These are phyloP conservation scores for Harpagifer antarcticus DNA, from an alignment of 2,797 vertebrate genomes.

Conservation along the genomic window DNA sequence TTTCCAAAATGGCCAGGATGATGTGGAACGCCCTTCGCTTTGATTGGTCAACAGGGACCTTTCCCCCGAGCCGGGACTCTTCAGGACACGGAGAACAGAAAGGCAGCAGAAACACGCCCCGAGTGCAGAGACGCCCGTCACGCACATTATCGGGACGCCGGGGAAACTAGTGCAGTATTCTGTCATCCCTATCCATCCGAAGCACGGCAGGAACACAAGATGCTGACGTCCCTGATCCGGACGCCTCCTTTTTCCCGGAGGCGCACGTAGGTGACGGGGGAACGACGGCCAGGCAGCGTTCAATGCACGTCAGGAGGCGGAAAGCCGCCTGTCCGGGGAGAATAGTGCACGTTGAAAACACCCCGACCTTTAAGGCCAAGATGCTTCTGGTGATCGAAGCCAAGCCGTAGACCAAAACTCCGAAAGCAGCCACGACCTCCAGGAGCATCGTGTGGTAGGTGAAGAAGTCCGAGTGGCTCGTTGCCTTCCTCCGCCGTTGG, in stretches of 20 bases:
- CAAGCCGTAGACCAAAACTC: too few relatives aligned
- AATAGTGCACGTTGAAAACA: background rate
- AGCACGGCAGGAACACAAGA: background rate
- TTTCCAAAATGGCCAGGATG: background rate
- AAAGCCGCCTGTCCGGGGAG: background rate
- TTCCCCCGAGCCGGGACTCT: background rate
- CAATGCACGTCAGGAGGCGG: slow-evolving; percentile 24
- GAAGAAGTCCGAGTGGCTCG: too few relatives aligned
- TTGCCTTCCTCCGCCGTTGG: too few relatives aligned
- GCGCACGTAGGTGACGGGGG: slow-evolving; percentile 7
- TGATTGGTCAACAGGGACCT: background rate
- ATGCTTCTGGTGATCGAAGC: too few relatives aligned
- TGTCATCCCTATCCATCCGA: background rate
- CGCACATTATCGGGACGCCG: background rate
- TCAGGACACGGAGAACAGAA: slow-evolving; percentile 1
- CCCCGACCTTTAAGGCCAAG: background rate
- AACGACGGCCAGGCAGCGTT: slow-evolving; percentile 22
- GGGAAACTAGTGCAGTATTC: background rate
- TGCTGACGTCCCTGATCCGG: slow-evolving; percentile 7
- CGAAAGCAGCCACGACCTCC: too few relatives aligned
- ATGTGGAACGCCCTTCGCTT: slow-evolving; percentile 10
- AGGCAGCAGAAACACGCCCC: slow-evolving; percentile 14
- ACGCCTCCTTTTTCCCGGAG: background rate
- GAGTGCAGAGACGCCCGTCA: background rate
- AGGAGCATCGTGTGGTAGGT: too few relatives aligned